Base-by-base conservation (phyloP, 2,797 vertebrate species). In the Rhinatrema bivittatum region DNA sequence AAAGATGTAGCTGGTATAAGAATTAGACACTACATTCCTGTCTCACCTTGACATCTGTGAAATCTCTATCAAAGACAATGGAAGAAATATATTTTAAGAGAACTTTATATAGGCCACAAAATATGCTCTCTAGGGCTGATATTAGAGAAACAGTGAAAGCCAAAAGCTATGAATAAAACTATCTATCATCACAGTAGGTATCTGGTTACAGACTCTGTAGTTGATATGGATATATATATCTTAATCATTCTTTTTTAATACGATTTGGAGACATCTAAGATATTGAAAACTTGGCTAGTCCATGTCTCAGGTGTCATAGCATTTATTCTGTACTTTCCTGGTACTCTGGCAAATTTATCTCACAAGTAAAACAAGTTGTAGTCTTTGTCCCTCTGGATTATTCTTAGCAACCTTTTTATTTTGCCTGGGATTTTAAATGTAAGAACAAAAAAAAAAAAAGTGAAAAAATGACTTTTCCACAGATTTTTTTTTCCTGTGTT, bases 61-160 rank as follows among this genome's bases (percentile, higher is more conserved):
- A 52, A 42, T 20, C 48, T 24, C 37, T 56, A 40, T 32, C 56
- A 59, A n/a, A 52, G 54, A 36, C 55, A 38, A 5, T 52, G 53
- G 60, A 57, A 29, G 39, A 41, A 5, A 50, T 53, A 22, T 52
- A 30, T 36, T 32, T 57, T 46, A 62, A 49, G n/a, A 68, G 50
- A 65, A 23, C 27, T 43, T 33, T 2, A 0, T 35, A 43, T 31
- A 52, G 36, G 38, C 32, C 55, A 32, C 29, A 45, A 48, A 54
- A 51, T 15, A 41, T 25, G 50, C 3, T 5, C 43, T 27, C 34
- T 61, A 25, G 16, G 29, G 34, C 29, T 14, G 33, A 50, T 48
- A 46, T 47, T 12, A 12, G 25, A 35, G 31, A 14, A n/a, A 53
- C 24, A 14, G 35, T 53, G n/a, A n/a, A n/a, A 29, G 19, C n/a